These are phyloP conservation scores for Trochalopteron elliotii DNA, from an alignment of 2,113 vertebrate genomes.

Conservation along the genomic window DNA sequence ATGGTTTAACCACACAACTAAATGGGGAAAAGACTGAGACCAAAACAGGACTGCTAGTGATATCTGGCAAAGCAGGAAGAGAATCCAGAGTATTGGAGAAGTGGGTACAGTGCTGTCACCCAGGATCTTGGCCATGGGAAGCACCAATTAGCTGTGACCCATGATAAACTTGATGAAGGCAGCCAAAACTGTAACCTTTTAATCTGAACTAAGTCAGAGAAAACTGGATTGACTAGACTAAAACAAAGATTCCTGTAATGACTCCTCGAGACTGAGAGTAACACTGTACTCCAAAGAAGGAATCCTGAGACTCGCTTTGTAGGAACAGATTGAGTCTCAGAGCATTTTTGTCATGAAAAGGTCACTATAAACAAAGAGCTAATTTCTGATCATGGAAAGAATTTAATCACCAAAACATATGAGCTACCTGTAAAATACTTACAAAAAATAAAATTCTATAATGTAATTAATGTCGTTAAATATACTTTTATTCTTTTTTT, in stretches of 20 bases:
- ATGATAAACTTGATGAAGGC: neutral
- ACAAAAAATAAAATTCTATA: neutral
- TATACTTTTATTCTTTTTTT: neutral
- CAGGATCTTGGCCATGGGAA: neutral
- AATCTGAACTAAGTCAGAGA: neutral
- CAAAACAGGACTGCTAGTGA: neutral
- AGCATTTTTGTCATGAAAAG: neutral
- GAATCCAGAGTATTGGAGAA: neutral
- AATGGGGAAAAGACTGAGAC: neutral
- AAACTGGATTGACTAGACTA: neutral
- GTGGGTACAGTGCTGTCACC: neutral
- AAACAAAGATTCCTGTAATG: neutral
- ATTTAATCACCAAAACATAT: neutral
- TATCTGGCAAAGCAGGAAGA: neutral
- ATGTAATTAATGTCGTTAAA: neutral
- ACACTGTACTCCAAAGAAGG: neutral
- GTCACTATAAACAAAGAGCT: neutral
- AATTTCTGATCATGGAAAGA: neutral
- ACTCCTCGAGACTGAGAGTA: neutral
- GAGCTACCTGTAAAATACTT: neutral
- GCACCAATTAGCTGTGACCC: neutral
- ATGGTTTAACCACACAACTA: neutral
- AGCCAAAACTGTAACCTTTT: neutral
- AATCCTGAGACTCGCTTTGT: accelerated
- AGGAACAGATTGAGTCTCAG: neutral